Base-by-base conservation (phyloP, 1,140 invertebrate species). In the Parapsyche elsis region DNA sequence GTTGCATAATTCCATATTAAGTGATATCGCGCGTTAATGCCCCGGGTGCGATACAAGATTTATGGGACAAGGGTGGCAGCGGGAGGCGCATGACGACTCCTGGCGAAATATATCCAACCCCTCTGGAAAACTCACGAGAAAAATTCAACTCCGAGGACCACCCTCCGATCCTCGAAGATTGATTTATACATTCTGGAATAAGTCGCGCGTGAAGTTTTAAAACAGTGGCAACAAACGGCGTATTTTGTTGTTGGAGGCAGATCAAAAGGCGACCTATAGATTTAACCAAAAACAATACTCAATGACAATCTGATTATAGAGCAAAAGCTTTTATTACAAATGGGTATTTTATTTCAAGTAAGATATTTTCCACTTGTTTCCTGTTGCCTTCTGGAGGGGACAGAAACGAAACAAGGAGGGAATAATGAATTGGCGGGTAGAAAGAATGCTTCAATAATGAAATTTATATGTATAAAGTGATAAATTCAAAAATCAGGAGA, bases 1-100 rank as follows among this genome's bases (percentile, higher is more conserved):
- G 44, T 83, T 83, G 81, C 81, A 83, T 83, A 83, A 83, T 83
- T 83, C 81, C 81, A 83, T 83, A 83, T 83, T 83, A 83, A 83
- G 81, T 79, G 77, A 79, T 83, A 75, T 83, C 79, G 76, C 76
- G 77, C 76, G 79, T 79, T 78, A 78, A 83, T 76, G 46, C 73
- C 53, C 44, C n/a, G 21, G 71, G 38, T 24, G 76, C 71, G 79
- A 82, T 82, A 78, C 79, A 26, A 70, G 49, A 83, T 83, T 83
- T 83, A 83, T 83, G 78, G 67, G 75, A 45, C 76, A 38, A 23
- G 57, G 71, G 38, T 19, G 14, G 16, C 38, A 19, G 71, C 14
- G 26, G 71, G 23, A 67, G 10, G 38, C 26, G 14, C 45, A 64
- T 64, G 76, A 67, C 19, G 44, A 75, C 71, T 53, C 16, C 71